These are phyloP conservation scores for Silurus meridionalis DNA, from an alignment of 2,113 vertebrate species.

Conservation along the genomic window DNA sequence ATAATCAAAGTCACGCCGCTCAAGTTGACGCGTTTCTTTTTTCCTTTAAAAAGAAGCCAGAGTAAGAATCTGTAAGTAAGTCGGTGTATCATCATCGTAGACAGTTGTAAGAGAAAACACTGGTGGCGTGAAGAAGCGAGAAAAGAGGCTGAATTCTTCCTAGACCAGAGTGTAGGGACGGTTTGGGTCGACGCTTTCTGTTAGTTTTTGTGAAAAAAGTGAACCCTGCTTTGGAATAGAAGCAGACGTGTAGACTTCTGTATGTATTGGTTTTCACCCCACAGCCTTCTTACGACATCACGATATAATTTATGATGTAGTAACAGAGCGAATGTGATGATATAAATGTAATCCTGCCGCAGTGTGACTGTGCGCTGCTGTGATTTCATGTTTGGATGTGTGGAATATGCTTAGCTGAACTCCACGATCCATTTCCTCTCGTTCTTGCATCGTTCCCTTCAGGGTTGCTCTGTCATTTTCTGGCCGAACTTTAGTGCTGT, in stretches of 20 bases:
- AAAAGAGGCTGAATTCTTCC: not conserved
- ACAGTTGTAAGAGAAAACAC: too few relatives aligned
- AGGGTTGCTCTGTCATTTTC: conserved; percentile 60
- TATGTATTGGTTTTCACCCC: not conserved
- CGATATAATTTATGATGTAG: not conserved
- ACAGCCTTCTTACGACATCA: not conserved
- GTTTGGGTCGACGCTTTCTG: not conserved
- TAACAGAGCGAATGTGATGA: not conserved
- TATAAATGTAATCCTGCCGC: not conserved
- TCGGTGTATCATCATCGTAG: not conserved
- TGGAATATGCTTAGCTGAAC: conserved; percentile 22
- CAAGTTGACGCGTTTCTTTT: not conserved
- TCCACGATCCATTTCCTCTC: conserved; percentile 2
- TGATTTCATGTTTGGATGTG: conserved; percentile 40
- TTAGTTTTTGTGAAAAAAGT: too few relatives aligned
- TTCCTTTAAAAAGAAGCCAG: conserved; percentile 24
- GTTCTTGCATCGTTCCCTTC: conserved; percentile 37
- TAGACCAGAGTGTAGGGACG: not conserved
- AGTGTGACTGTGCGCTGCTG: not conserved
- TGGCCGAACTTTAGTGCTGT: conserved; percentile 60
- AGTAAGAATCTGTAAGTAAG: not conserved
- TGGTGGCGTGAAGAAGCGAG: not conserved
- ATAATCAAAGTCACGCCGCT: conserved; percentile 41
- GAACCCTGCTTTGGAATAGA: not conserved
- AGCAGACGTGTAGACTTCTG: not conserved